phyloP scores from a whole-genome alignment of 2,888 invertebrate species.

The Crepidodera aurea region DNA sequence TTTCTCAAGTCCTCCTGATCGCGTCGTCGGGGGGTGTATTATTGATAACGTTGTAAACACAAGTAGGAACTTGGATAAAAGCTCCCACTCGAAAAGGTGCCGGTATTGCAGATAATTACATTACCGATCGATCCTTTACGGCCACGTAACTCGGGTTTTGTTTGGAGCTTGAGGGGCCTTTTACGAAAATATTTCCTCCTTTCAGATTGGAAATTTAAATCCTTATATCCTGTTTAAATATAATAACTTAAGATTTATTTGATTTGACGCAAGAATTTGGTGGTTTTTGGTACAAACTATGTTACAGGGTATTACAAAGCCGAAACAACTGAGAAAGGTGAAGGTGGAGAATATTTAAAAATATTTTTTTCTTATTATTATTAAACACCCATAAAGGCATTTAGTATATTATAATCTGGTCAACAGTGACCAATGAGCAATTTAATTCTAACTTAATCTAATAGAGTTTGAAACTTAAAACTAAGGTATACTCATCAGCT shows the following conservation, averaged over 20 bases:
- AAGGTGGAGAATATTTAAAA: too few species aligned
- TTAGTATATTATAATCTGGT: too few species aligned
- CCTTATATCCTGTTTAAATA: slow-evolving; percentile 41
- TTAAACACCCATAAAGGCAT: too few species aligned
- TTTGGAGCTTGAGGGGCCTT: slow-evolving; percentile 29
- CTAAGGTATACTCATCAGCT: too few species aligned
- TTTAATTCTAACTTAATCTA: too few species aligned
- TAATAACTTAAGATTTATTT: background rate
- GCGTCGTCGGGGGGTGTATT: slow-evolving; percentile 49
- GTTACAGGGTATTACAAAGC: too few species aligned
- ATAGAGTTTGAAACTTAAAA: too few species aligned
- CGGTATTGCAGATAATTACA: slow-evolving; percentile 55
- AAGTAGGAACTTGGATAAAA: slow-evolving; percentile 58
- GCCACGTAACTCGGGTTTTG: slow-evolving; percentile 41
- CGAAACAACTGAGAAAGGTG: too few species aligned
- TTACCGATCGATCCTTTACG: slow-evolving; percentile 53
- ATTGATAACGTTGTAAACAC: slow-evolving; percentile 56
- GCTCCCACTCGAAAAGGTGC: slow-evolving; percentile 54
- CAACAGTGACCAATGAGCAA: too few species aligned
- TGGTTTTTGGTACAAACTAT: too few species aligned
- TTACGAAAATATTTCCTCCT: slow-evolving; percentile 32
- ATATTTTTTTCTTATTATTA: too few species aligned
- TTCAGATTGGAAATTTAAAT: slow-evolving; percentile 52
- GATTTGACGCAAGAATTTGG: too few species aligned
- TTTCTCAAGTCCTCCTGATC: slow-evolving; percentile 25